Evolutionary conservation across 2,113 vertebrate species (phyloP).

Genomic region (Alces alces): DNA sequence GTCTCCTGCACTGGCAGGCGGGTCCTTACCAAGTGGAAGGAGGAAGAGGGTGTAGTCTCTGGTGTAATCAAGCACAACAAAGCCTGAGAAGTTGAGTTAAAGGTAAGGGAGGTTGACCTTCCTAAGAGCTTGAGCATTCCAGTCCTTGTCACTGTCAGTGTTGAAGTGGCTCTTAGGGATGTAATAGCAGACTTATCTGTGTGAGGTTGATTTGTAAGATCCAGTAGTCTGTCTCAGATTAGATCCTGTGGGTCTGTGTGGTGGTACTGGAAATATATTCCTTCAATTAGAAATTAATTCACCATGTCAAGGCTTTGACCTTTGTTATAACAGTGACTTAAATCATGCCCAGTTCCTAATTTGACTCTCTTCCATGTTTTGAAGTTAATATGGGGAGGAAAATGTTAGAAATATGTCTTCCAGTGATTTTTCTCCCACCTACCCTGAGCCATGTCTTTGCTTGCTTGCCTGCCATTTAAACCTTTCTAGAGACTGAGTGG

Average conservation of each 20-base stretch:
- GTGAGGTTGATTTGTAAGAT: not conserved
- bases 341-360: not conserved
- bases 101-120: not conserved
- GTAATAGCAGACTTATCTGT: not conserved
- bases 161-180: not conserved
- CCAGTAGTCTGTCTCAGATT: not conserved
- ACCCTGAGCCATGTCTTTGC: not conserved
- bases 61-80: not conserved
- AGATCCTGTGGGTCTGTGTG: not conserved
- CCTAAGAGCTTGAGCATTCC: not conserved
- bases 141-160: not conserved
- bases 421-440: not conserved
- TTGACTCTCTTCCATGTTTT: not conserved
- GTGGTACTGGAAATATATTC: not conserved
- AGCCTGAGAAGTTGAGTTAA: not conserved
- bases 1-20: not conserved
- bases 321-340: slow-evolving; percentile 1
- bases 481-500: not conserved
- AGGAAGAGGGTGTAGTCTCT: not conserved
- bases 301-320: not conserved
- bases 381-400: not conserved
- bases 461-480: not conserved
- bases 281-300: slow-evolving; percentile 29
- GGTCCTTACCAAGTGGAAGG: not conserved
- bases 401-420: not conserved